phyloP scores from a whole-genome alignment of 2,888 invertebrate genomes.

The Tyria jacobaeae region DNA sequence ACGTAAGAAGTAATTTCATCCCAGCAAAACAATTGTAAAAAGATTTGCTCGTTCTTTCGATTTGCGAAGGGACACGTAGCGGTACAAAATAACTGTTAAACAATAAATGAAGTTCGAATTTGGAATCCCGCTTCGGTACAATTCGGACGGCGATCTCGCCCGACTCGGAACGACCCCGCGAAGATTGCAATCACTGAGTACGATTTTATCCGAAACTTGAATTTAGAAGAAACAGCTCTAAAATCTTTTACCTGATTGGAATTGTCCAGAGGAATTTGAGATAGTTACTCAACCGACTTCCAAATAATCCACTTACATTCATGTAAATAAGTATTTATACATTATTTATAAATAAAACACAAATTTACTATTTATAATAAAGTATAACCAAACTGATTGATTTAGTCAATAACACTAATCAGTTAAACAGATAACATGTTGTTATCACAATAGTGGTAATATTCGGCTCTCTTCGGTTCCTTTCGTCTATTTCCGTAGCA shows the following conservation, averaged over 20 bases:
- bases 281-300: slow-evolving; percentile 32
- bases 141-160: slow-evolving; percentile 58
- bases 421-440: slow-evolving; percentile 34
- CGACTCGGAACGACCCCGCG: slow-evolving; percentile 56
- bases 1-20: slow-evolving; percentile 5
- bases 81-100: slow-evolving; percentile 75
- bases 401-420: slow-evolving; percentile 33
- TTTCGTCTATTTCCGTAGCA: slow-evolving; percentile 36
- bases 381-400: slow-evolving; percentile 25
- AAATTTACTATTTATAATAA: slow-evolving; percentile 1
- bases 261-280: slow-evolving; percentile 23
- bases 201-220: slow-evolving; percentile 54
- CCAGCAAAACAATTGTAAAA: slow-evolving; percentile 33
- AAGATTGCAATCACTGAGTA: slow-evolving; percentile 55
- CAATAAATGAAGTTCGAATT: slow-evolving; percentile 70
- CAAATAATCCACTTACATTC: slow-evolving; percentile 17
- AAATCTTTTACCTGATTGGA: slow-evolving; percentile 52
- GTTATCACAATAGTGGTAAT: slow-evolving; percentile 30
- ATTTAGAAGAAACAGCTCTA: slow-evolving; percentile 48
- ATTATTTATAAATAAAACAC: neutral
- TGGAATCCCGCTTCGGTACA: slow-evolving; percentile 59
- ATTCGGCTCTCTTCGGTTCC: slow-evolving; percentile 32
- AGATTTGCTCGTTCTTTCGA: slow-evolving; percentile 58
- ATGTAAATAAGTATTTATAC: too few relatives aligned
- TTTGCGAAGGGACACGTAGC: slow-evolving; percentile 79